Evolutionary conservation across 2,888 invertebrate genomes (phyloP).

Genomic region (Tridacna crocea): DNA sequence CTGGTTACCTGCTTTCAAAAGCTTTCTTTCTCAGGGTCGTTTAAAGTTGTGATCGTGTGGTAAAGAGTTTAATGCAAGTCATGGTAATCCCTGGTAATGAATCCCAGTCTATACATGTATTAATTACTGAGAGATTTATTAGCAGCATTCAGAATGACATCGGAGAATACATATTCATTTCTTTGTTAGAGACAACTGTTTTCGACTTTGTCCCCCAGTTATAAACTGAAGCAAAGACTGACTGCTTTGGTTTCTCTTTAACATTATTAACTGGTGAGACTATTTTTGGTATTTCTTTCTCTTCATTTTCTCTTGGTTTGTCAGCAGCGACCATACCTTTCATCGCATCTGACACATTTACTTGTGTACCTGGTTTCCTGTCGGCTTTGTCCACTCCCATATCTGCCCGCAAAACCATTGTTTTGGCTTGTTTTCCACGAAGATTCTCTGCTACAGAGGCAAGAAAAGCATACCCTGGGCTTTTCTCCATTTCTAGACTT

Average conservation of each 20-base stretch:
- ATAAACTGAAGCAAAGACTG: slow-evolving; percentile 20
- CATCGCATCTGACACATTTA: not conserved
- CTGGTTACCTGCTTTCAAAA: too few relatives aligned
- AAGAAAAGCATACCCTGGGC: slow-evolving; percentile 16
- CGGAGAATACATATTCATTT: slow-evolving; percentile 48
- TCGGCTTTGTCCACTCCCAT: slow-evolving; percentile 2
- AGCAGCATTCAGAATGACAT: slow-evolving; percentile 26
- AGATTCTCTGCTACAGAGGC: slow-evolving; percentile 1
- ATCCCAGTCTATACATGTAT: too few relatives aligned
- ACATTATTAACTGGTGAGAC: not conserved
- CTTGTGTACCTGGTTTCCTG: not conserved
- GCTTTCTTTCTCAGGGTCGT: too few relatives aligned
- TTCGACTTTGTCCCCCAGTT: slow-evolving; percentile 32
- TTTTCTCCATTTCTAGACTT: not conserved
- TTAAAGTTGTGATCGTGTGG: too few relatives aligned
- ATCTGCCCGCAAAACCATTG: not conserved
- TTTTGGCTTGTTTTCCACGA: slow-evolving; percentile 2
- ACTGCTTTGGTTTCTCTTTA: not conserved
- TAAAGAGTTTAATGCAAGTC: too few relatives aligned
- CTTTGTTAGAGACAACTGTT: slow-evolving; percentile 28
- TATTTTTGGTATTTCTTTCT: not conserved
- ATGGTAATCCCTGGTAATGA: too few relatives aligned
- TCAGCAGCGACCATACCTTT: not conserved
- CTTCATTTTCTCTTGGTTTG: not conserved
- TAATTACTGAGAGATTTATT: too few relatives aligned